Conservation (phyloP, 2,888 invertebrate species). For the Trilocha varians region DNA sequence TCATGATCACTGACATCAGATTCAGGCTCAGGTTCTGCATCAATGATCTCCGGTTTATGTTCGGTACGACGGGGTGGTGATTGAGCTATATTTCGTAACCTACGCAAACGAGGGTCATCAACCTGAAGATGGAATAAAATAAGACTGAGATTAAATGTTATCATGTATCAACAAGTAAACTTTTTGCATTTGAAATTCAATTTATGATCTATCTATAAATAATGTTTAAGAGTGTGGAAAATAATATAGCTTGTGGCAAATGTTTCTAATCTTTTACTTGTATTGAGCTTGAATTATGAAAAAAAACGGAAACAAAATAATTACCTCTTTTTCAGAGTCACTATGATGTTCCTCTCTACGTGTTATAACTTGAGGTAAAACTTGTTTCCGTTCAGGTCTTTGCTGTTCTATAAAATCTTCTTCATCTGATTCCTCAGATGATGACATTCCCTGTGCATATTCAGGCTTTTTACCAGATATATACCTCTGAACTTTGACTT, state of each 20-base stretch:
- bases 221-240: too few relatives aligned
- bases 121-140: too few relatives aligned
- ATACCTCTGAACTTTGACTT: constrained; percentile 98
- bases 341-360: constrained; percentile 47
- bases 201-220: too few relatives aligned
- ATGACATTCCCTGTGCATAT: constrained; percentile 90
- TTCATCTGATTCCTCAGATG: constrained; percentile 90
- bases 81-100: constrained; percentile 77
- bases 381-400: constrained; percentile 54
- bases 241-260: too few relatives aligned
- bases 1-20: constrained; percentile 61
- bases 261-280: not conserved
- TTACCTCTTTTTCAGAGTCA: constrained; percentile 61
- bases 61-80: constrained; percentile 72
- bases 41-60: constrained; percentile 65
- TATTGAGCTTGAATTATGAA: not conserved
- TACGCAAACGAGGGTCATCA: constrained; percentile 88
- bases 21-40: constrained; percentile 55
- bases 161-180: too few relatives aligned
- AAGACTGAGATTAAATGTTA: too few relatives aligned
- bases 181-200: too few relatives aligned
- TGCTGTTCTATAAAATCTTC: constrained; percentile 86
- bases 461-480: constrained; percentile 98
- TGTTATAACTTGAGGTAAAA: constrained; percentile 41
- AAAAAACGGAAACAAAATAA: constrained; percentile 6